Conservation (phyloP, 2,888 invertebrate species). For the Cosmopolites sordidus region DNA sequence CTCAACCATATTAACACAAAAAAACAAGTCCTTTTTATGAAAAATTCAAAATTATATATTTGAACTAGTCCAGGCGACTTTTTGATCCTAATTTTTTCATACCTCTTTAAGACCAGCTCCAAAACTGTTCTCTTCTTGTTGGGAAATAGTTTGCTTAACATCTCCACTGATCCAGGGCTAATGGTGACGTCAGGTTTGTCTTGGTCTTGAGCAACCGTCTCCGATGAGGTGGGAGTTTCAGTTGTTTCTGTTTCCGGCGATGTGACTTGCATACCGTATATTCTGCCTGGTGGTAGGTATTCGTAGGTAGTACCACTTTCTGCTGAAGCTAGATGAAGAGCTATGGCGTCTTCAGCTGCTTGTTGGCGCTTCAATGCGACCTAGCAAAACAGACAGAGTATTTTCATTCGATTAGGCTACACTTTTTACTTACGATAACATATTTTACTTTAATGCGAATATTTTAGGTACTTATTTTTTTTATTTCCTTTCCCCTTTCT, state of each 20-base stretch:
- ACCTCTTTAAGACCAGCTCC: constrained; percentile 76
- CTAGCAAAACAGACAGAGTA: constrained; percentile 46
- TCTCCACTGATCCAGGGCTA: constrained; percentile 73
- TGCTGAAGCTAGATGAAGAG: constrained; percentile 83
- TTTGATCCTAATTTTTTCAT: not conserved
- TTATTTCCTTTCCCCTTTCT: no score
- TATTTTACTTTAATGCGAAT: no score
- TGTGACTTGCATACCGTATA: constrained; percentile 83
- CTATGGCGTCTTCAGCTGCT: constrained; percentile 95
- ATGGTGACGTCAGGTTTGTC: constrained; percentile 45
- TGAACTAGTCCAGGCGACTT: no score
- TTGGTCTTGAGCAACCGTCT: constrained; percentile 15
- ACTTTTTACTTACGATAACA: no score
- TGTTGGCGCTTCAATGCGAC: constrained; percentile 94
- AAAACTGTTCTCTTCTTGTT: constrained; percentile 83
- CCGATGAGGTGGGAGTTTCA: constrained; percentile 18
- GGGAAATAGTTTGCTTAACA: constrained; percentile 84
- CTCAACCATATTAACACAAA: no score
- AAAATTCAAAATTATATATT: no score
- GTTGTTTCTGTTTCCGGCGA: constrained; percentile 55
- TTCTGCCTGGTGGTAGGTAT: constrained; percentile 82
- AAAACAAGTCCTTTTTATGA: no score
- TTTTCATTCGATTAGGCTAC: no score
- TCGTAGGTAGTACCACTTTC: constrained; percentile 70
- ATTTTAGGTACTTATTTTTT: no score